Evolutionary conservation across 1,140 invertebrate species (phyloP), one percentile per base, ranked within the genome.

Genomic region (Ceratina australensis): DNA sequence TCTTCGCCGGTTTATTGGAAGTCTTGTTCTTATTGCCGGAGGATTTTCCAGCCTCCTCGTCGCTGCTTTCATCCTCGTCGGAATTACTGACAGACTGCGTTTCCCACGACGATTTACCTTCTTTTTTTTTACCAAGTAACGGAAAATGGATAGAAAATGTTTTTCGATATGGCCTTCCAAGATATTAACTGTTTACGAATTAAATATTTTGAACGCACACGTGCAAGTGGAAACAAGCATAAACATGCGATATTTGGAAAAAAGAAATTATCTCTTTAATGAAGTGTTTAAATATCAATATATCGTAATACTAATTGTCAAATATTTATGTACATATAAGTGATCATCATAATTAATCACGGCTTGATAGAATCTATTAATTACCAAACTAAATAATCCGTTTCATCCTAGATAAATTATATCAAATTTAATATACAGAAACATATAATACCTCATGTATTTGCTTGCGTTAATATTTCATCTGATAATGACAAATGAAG

Each of bases 21-120:
- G 68, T 65, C 50, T 56, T 47, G 42, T 66, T 74, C 67, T 49
- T 57, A 50, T 73, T 73, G 63, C 74, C 57, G 57, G 83, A 80
- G 76, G 84, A 86, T 84, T 83, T 73, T n/a, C 83, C 72, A 78
- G 72, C 71, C 81, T 88, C 81, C 66, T 83, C 85, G 28, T 80
- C 78, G 72, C 72, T 73, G 74, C 67, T 66, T 54, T 86, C 84
- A 67, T 87, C 79, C 56, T 85, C 85, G 56, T 87, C 83, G 50
- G 83, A 84, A 84, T 86, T 85, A 79, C 89, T 89, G 20, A 61
- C 84, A 61, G 90, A 89, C 42, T 82, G 86, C 42, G 86, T 90
- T 86, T 92, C 90, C 89, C 90, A 91, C 72, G 88, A 87, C 33
- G 90, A 88, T 88, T 91, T 91, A 54, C 85, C 87, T 89, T 79